Base-by-base conservation (phyloP, 1,140 invertebrate genomes). In the Chironomus tepperi region DNA sequence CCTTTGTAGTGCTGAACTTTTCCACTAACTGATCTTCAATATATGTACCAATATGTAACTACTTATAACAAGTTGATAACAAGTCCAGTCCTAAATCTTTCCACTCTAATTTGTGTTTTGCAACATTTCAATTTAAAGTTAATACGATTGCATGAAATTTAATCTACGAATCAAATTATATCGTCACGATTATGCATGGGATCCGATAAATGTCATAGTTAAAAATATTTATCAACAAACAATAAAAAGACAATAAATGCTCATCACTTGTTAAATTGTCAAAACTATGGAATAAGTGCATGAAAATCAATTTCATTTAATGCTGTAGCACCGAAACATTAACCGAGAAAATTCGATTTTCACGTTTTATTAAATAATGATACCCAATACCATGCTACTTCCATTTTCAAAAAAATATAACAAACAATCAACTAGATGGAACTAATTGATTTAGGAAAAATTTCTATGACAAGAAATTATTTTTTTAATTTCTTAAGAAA, bases 391-490 rank as follows among this genome's bases (percentile, higher is more conserved):
- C 8, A 18, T 15, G 47, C 47, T n/a, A 57, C n/a, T 57, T 57
- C 47, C 47, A 57, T n/a, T 57, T 57, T 57, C 47, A 57, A 57
- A 57, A n/a, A 18, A 21, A 18, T 57, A 57, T 57, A 57, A n/a
- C 65, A 70, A 70, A 70, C 65, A 70, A 70, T n/a, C 12, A 57
- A 70, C 65, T 18, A 70, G 65, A 70, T 70, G 65, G 65, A 70
- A 70, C 65, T 7, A 70, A 70, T 70, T 9, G 19, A 18, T 70
- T 70, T 18, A 12, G 47, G 1, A 57, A 57, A 34, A 34, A 34
- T 34, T 34, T 34, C n/a, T 57, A 19, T 70, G 65, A 70, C 47
- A 57, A 57, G n/a, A 5, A 18, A 19, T 70, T 70, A 19, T 70
- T 70, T 16, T 16, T 16, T 19, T 70, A n/a, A 70, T 70, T 70